Evolutionary conservation across 2,797 vertebrate species (phyloP).

Genomic region (Mico argentatus): DNA sequence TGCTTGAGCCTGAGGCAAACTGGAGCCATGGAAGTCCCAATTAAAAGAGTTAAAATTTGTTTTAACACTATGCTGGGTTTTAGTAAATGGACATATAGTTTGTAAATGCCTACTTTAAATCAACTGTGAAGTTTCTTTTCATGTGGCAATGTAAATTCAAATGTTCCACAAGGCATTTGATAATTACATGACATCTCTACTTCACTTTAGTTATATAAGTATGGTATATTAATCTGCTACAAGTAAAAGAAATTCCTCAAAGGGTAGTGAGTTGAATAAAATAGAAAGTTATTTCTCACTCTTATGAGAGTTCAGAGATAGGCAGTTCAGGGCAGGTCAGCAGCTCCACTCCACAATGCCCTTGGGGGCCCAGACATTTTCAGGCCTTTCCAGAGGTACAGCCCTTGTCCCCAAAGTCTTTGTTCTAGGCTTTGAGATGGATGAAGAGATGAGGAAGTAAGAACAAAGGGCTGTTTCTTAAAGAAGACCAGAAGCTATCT

Average conservation of each 20-base stretch:
- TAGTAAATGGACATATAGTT: not conserved
- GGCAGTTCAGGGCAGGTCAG: not conserved
- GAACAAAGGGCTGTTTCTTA: not conserved
- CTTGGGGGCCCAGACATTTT: not conserved
- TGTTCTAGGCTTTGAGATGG: not conserved
- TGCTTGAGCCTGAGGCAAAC: not conserved
- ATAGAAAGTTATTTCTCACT: not conserved
- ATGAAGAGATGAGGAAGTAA: not conserved
- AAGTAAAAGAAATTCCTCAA: not conserved
- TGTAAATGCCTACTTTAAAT: not conserved
- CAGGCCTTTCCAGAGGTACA: not conserved
- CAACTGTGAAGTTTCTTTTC: not conserved
- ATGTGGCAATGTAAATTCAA: not conserved
- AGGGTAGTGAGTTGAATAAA: not conserved
- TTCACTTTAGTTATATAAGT: not conserved
- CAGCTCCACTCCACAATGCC: not conserved
- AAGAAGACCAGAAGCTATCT: not conserved
- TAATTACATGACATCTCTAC: not conserved
- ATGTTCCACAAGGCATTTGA: not conserved
- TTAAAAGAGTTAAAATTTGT: not conserved
- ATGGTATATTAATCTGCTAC: not conserved
- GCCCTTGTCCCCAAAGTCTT: not conserved
- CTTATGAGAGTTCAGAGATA: not conserved
- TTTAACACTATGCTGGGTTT: not conserved
- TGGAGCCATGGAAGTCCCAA: not conserved